Evolutionary conservation across 2,888 invertebrate species (phyloP).

Genomic region (Cosmia pyralina): DNA sequence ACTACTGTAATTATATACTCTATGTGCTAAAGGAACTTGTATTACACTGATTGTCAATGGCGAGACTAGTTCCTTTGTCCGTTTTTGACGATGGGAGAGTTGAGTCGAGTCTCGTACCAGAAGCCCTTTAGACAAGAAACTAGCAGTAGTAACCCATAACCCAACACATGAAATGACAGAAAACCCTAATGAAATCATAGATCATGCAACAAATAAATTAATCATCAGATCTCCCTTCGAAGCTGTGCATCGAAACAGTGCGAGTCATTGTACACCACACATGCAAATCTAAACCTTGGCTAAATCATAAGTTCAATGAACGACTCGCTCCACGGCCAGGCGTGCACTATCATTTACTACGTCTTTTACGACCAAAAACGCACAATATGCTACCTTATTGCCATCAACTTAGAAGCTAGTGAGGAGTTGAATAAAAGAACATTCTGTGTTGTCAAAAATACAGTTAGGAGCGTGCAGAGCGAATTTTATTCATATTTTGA

Average conservation of each 20-base stretch:
- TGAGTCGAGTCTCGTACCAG: too few relatives aligned
- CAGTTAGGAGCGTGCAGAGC: constrained; percentile 69
- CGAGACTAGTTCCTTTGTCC: constrained; percentile 5
- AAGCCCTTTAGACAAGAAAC: background rate
- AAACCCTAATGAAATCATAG: background rate
- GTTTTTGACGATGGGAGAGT: background rate
- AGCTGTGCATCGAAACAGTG: constrained; percentile 19
- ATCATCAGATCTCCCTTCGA: background rate
- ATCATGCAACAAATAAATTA: background rate
- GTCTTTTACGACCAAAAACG: constrained; percentile 31
- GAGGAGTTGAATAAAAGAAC: background rate
- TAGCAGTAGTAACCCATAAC: background rate
- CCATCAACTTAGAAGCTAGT: constrained; percentile 26
- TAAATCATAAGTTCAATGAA: constrained; percentile 71
- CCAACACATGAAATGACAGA: background rate
- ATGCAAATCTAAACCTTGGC: constrained; percentile 60
- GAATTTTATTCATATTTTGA: constrained; percentile 56
- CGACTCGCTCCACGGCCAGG: constrained; percentile 68
- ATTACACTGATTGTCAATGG: constrained; percentile 3
- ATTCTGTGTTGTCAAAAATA: constrained; percentile 48
- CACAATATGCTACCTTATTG: constrained; percentile 53
- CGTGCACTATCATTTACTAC: constrained; percentile 65
- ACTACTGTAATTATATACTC: too few relatives aligned
- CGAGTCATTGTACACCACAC: constrained; percentile 43
- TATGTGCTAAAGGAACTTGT: constrained; percentile 4